These are phyloP conservation scores for Punctoribates punctum DNA, from an alignment of 2,888 invertebrate genomes.

Conservation along the genomic window DNA sequence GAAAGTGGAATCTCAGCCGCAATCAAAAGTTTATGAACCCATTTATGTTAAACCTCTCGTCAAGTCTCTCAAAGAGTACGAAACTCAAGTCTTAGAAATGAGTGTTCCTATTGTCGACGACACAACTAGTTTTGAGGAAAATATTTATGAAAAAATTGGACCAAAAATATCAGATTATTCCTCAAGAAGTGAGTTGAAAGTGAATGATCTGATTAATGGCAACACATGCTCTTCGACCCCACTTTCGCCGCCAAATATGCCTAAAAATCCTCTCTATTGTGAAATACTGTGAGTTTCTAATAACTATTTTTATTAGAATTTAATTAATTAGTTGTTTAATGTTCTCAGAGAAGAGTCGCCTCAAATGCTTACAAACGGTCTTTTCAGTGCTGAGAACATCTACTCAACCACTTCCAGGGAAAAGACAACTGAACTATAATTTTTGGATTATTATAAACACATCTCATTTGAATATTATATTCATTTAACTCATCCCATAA, in stretches of 20 bases:
- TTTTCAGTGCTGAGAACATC: constrained; percentile 2
- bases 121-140: constrained; percentile 58
- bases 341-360: not conserved
- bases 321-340: not conserved
- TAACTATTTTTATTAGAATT: not conserved
- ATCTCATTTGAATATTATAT: not conserved
- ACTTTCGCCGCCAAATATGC: constrained; percentile 9
- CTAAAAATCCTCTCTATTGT: constrained; percentile 37
- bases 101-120: constrained; percentile 80
- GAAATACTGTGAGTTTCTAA: constrained; percentile 30
- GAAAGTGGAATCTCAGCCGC: not conserved
- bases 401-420: constrained; percentile 15
- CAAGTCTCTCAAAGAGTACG: constrained; percentile 73
- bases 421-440: constrained; percentile 25
- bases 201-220: constrained; percentile 14
- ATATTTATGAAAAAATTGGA: constrained; percentile 25
- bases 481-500: not conserved
- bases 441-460: not conserved
- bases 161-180: constrained; percentile 7
- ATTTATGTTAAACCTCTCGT: constrained; percentile 24
- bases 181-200: constrained; percentile 14
- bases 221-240: not conserved
- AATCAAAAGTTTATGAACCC: constrained; percentile 40
- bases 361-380: not conserved
- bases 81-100: constrained; percentile 90